Base-by-base conservation (phyloP, 1,140 invertebrate species). In the Microplitis demolitor region DNA sequence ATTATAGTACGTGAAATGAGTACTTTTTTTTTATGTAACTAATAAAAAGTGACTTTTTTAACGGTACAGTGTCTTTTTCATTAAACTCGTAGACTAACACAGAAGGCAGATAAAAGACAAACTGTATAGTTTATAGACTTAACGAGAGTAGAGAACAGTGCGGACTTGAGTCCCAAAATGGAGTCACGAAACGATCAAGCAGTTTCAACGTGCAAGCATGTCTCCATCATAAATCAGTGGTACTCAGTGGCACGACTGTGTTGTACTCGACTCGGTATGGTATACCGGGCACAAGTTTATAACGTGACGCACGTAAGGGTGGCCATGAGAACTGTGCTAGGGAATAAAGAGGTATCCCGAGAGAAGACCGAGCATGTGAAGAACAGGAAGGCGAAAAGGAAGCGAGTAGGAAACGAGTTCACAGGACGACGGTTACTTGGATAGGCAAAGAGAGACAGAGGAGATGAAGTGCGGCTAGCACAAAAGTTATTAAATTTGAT, bases 401-500 rank as follows among this genome's bases (percentile, higher is more conserved):
- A 33, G 37, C 4, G 31, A 14, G 58, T 66, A 63, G 69, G 71
- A 66, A 31, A 73, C 50, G 73, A 77, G 34, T 16, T 69, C 72
- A 71, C 71, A 62, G 72, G 63, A 68, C 67, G 71, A 62, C 16
- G 66, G 16, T 63, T 62, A 37, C n/a, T n/a, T 9, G 68, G 58
- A 14, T 70, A 74, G 76, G 73, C 67, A 64, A 72, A 79, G 76
- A 80, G 62, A 58, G 35, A 35, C 69, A 53, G 14, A 34, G 60
- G 33, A 71, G 69, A 72, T 67, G 58, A 62, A 67, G 50, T 33
- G 72, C 73, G 76, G 68, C 72, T 74, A 74, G 74, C 79, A 81
- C 83, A 83, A 87, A 87, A 85, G 85, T 85, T 87, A 85, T 87
- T 85, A 85, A 85, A 87, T 85, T 85, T 85, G 84, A 87, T 87